A percentile compares a stretch with the other conserved stretches of the same genome.
These are phyloP conservation scores for Meganola albula DNA, from an alignment of 2,888 invertebrate species.

Conservation along the genomic window DNA sequence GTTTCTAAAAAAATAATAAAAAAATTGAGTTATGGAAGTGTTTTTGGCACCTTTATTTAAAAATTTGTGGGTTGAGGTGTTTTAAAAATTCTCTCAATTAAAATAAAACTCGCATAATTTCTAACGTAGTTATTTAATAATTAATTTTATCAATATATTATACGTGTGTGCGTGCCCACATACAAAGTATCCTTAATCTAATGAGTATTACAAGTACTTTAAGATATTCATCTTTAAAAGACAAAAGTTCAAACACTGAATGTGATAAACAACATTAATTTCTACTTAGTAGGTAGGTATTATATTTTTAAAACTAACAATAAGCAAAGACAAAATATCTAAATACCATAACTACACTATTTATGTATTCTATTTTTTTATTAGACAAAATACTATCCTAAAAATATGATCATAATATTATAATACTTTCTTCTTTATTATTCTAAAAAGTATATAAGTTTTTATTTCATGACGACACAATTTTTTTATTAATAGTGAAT, in stretches of 20 bases:
- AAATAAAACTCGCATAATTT: constrained; percentile 24
- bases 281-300: too few relatives aligned
- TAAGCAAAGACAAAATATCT: constrained; percentile 36
- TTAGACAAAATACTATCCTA: constrained; percentile 14
- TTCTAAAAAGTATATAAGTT: constrained; percentile 8
- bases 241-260: constrained; percentile 58
- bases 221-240: constrained; percentile 32
- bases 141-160: constrained; percentile 32
- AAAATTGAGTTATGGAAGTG: too few relatives aligned
- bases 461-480: constrained; percentile 56
- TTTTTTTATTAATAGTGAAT: constrained; percentile 24
- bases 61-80: too few relatives aligned
- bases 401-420: constrained; percentile 13
- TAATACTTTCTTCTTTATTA: constrained; percentile 9
- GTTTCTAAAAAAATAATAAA: too few relatives aligned
- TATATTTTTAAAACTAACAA: constrained; percentile 25
- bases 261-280: constrained; percentile 43
- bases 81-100: too few relatives aligned
- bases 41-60: too few relatives aligned
- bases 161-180: constrained; percentile 55
- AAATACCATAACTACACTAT: constrained; percentile 14
- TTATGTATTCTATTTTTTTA: constrained; percentile 18
- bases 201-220: constrained; percentile 74
- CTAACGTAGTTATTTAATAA: constrained; percentile 30
- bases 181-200: constrained; percentile 39